Evolutionary conservation across 2,888 invertebrate genomes (phyloP), one percentile per base, ranked within the genome.

Genomic region (Hoplodrina ambigua): DNA sequence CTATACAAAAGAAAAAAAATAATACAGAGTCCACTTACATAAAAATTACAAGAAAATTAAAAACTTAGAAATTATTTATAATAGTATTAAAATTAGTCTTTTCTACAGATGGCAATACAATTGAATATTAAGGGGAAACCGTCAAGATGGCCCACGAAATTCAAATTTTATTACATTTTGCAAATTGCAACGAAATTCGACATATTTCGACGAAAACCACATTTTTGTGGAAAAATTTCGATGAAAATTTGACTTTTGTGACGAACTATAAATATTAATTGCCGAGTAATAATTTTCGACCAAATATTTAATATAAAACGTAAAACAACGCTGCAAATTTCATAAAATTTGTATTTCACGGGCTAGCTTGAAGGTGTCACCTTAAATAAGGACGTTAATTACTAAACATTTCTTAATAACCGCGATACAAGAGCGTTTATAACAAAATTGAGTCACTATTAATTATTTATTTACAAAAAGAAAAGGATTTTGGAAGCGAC

Each of bases 21-120:
- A n/a, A 78, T 76, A 79, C 73, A 78, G 70, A 83, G 79, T 84
- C 82, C 82, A 80, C 63, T 78, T 80, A 79, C 68, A 78, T 81
- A 82, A 82, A 81, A 77, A 80, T 78, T 83, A 86, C 71, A 72
- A 77, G 78, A 86, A 80, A 82, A 83, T 73, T 81, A 84, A 69
- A 73, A 81, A 87, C 87, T 88, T 91, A 91, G 84, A 85, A 86
- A 91, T 89, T 90, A 90, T 90, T 91, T 82, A 88, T 86, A 85
- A 83, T 87, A 85, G 88, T 84, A 82, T 87, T 87, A 89, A 92
- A 92, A 94, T 95, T 94, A 95, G 95, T 95, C 95, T 95, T 95
- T 92, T 93, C 89, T 91, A 88, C 90, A 92, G 92, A 95, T 95
- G 95, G 95, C 95, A 95, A 87, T 91, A 93, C 92, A 89, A 94